Evolutionary conservation across 2,797 vertebrate genomes (phyloP), one percentile per base, ranked within the genome.

Genomic region (Mormyrus hasselquistii): DNA sequence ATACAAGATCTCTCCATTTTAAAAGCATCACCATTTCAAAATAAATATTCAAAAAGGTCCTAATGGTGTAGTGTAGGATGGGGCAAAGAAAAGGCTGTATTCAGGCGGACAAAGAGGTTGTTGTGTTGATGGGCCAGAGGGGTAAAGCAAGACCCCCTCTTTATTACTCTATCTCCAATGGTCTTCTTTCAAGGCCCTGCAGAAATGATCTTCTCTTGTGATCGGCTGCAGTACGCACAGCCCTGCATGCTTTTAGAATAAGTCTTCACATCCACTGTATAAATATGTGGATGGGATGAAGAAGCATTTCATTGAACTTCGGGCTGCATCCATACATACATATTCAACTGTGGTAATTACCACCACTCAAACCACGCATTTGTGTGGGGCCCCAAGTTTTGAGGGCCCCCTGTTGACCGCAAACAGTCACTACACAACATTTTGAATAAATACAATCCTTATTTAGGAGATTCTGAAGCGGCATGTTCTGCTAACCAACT

Each of bases 291-390:
- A 59, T 22, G 22, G 29, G 16, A n/a, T 87, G 16, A 34, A 87
- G 29, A 87, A 87, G 86, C 29, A 55, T 55, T 87, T 87, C 86
- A 87, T 59, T 87, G 53, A 87, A 59, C 29, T n/a, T 41, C 50
- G 2, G 29, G 14, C 52, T 55, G 52, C 85, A 57, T 41, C 49
- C 84, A 16, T 86, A 53, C 12, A 86, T 50, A 86, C 25, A 52
- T 49, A 55, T 53, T 86, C 84, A 86, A 76, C 5, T 76, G 65
- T 73, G 34, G 12, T 38, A 38, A 73, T 73, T 73, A 6, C 65
- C 65, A 73, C 65, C 65, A 38, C 12, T 73, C 65, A 73, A 73
- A 38, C 65, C 65, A 16, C 5, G 5, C 65, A 73, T 73, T 73
- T 73, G 3, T 69, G 65, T 69, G 65, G 65, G 29, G 12, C 10